A percentile compares a stretch with the other conserved stretches of the same genome.
Evolutionary conservation across 2,113 vertebrate species (phyloP).

Genomic region (Chroicocephalus ridibundus): DNA sequence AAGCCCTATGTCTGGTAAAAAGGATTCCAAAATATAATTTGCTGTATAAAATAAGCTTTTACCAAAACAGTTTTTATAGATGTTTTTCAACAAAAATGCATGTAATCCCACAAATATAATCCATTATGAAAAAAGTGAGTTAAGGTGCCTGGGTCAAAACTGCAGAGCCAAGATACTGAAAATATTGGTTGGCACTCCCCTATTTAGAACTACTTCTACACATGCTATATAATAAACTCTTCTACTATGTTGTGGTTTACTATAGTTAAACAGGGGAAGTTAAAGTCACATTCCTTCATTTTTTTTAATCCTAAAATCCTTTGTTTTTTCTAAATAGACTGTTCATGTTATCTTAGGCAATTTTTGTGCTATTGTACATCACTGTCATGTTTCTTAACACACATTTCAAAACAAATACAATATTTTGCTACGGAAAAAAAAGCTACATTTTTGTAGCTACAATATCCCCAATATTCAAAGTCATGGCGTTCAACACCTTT

Average conservation of each 20-base stretch:
- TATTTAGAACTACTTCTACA: background rate
- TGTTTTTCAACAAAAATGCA: slow-evolving; percentile 41
- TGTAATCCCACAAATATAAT: background rate
- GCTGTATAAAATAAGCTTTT: slow-evolving; percentile 24
- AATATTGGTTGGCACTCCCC: background rate
- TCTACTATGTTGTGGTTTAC: background rate
- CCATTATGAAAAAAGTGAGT: slow-evolving; percentile 21
- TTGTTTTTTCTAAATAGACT: background rate
- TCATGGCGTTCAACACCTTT: slow-evolving; percentile 31
- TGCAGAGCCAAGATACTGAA: slow-evolving; percentile 26
- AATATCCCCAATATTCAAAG: slow-evolving; percentile 60
- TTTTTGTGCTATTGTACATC: slow-evolving; percentile 44
- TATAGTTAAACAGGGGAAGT: background rate
- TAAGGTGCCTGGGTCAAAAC: slow-evolving; percentile 17
- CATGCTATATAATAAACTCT: background rate
- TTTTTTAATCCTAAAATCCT: slow-evolving; percentile 65
- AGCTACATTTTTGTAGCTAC: slow-evolving; percentile 49
- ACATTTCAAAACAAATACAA: slow-evolving; percentile 55
- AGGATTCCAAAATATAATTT: slow-evolving; percentile 8
- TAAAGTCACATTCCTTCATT: slow-evolving; percentile 27
- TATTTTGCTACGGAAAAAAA: slow-evolving; percentile 56
- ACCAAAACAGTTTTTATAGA: slow-evolving; percentile 17
- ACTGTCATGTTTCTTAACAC: slow-evolving; percentile 28
- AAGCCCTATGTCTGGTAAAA: background rate
- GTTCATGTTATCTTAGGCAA: slow-evolving; percentile 1